These are phyloP conservation scores for Cyprinella venusta DNA, from an alignment of 2,797 vertebrate species.

Conservation along the genomic window DNA sequence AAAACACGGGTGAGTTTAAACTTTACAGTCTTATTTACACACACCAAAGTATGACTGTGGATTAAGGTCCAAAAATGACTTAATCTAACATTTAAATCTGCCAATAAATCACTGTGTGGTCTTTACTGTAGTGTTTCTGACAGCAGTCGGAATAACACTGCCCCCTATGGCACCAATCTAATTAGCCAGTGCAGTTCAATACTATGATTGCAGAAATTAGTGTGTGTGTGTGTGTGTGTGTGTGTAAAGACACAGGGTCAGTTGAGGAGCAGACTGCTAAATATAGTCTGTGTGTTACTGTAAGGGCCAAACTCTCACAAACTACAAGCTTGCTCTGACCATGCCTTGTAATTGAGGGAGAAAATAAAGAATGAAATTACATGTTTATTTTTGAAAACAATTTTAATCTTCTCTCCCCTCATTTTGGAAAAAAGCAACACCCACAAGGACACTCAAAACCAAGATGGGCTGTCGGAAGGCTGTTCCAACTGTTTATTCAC, in stretches of 20 bases:
- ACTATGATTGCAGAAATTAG: conserved; percentile 38
- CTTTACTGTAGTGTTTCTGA: neutral
- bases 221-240: conserved; percentile 50
- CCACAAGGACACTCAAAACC: conserved; percentile 79
- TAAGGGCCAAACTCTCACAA: conserved; percentile 83
- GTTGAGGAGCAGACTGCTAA: conserved; percentile 82
- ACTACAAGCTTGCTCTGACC: conserved; percentile 82
- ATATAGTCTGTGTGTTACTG: conserved; percentile 84
- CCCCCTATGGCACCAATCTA: conserved; percentile 12
- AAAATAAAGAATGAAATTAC: conserved; percentile 88
- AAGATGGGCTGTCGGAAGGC: conserved; percentile 65
- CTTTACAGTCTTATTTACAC: neutral
- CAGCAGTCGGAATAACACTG: conserved; percentile 19
- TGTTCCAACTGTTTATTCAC: conserved; percentile 64
- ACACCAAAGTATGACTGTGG: neutral
- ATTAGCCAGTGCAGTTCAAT: conserved; percentile 39
- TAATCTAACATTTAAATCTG: conserved; percentile 30
- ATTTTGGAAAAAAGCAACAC: conserved; percentile 79
- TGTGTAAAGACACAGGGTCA: conserved; percentile 78
- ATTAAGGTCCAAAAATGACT: conserved; percentile 19
- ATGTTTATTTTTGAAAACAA: conserved; percentile 90
- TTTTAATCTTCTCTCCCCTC: conserved; percentile 86
- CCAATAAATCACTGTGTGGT: conserved; percentile 43
- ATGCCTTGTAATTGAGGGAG: conserved; percentile 86
- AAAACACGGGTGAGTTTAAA: neutral